Base-by-base conservation (phyloP, 2,113 vertebrate species). In the Cyrtonyx montezumae region DNA sequence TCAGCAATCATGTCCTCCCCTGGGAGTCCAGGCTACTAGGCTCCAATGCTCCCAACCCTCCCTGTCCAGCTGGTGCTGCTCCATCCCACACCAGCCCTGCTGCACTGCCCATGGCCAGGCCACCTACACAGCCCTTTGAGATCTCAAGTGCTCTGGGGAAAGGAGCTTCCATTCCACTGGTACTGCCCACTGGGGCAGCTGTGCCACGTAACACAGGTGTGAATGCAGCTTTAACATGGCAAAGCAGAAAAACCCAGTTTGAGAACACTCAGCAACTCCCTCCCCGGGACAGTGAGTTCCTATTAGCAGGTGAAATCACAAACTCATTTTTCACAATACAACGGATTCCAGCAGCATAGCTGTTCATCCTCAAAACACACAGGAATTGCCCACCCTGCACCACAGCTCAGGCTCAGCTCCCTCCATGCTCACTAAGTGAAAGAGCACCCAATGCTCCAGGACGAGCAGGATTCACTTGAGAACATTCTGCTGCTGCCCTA, bases 191-290 rank as follows among this genome's bases (percentile, higher is more conserved):
- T 11, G n/a, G 34, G 68, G 14, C 69, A 81, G 55, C 42, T 7
- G 51, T 45, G 70, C 30, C 55, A 45, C 56, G 19, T 4, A n/a
- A 30, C 0, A 0, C 2, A 1, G 28, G 28, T 0, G 2, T 3
- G 48, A 62, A 23, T 25, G 8, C 1, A 4, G 11, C 25, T 95
- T 14, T 9, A 59, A 59, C 7, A 49, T 11, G 17, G 7, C 20
- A 95, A 26, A 53, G 26, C 53, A 8, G 17, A 63, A 69, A 81
- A 28, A 23, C 1, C 8, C 65, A 68, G 11, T 28, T 73, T 36
- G 53, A 4, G 8, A 67, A 26, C 51, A 80, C 21, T 40, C 42
- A 49, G 11, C 26, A 79, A 51, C 5, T 4, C 42, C 13, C 30
- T 37, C 17, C 34, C 14, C 11, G 15, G 28, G 11, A 30, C 21